Evolutionary conservation across 2,113 vertebrate species (phyloP).

Genomic region (Cromileptes altivelis): DNA sequence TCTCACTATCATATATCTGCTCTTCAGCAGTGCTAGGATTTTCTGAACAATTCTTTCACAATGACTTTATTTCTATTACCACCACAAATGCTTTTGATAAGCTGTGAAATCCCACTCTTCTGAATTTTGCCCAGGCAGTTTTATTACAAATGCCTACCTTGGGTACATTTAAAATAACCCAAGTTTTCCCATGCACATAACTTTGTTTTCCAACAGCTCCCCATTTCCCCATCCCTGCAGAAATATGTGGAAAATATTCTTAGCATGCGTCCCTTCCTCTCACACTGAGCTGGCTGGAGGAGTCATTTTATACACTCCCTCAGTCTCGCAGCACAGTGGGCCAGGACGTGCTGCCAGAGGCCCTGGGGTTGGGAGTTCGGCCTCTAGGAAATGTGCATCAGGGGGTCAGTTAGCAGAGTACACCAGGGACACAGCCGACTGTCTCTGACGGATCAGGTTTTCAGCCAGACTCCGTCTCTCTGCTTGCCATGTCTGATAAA

Average conservation of each 20-base stretch:
- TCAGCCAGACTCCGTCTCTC: slow-evolving; percentile 33
- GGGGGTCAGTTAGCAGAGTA: slow-evolving; percentile 45
- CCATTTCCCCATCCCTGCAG: slow-evolving; percentile 37
- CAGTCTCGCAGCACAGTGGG: slow-evolving; percentile 41
- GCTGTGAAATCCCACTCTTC: slow-evolving; percentile 36
- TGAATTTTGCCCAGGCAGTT: slow-evolving; percentile 44
- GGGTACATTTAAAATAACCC: slow-evolving; percentile 52
- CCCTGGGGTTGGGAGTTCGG: slow-evolving; percentile 23
- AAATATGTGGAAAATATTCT: slow-evolving; percentile 76
- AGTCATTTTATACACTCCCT: slow-evolving; percentile 62
- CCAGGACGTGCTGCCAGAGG: slow-evolving; percentile 52
- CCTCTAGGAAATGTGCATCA: slow-evolving; percentile 38
- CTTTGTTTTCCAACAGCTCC: slow-evolving; percentile 53
- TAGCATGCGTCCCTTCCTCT: slow-evolving; percentile 58
- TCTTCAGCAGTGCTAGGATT: slow-evolving; percentile 1
- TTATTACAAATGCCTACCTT: slow-evolving; percentile 52
- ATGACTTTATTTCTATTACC: background rate
- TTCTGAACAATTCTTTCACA: background rate
- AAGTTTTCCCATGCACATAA: slow-evolving; percentile 38
- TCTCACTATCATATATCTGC: background rate
- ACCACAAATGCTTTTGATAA: slow-evolving; percentile 38
- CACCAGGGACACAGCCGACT: background rate
- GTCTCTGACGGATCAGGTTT: slow-evolving; percentile 35
- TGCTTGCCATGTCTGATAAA: slow-evolving; percentile 13
- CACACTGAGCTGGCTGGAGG: slow-evolving; percentile 46